Evolutionary conservation across 2,113 vertebrate species (phyloP), one percentile per base, ranked within the genome.

Genomic region (Triplophysa tibetana): DNA sequence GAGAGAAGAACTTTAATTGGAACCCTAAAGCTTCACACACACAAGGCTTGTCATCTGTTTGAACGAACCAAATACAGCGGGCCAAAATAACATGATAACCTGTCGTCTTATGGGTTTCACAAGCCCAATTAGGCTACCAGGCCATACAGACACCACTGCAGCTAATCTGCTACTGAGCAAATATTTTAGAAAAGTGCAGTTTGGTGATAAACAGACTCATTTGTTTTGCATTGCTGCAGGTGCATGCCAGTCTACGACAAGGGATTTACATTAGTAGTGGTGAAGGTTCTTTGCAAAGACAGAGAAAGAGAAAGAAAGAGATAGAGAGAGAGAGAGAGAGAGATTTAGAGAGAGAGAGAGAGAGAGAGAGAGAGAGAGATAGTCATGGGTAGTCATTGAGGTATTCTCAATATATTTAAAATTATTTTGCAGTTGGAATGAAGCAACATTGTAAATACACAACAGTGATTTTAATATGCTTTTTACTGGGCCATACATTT

Each of bases 1-100:
- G 83, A 81, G 48, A 69, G 69, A 48, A 70, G 64, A 45, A 23
- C 77, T 80, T 86, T 82, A 85, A 83, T 81, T 79, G 86, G 75
- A 85, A 86, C 87, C 81, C 89, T 78, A 85, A 58, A 86, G 86
- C 84, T 84, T 78, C 83, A 81, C 80, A 54, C n/a, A 60, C 69
- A 65, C 77, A 16, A 64, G 66, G 82, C 83, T 70, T 43, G 70
- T 61, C 68, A 54, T 54, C 76, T 70, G 63, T 81, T 79, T 83
- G 83, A 70, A 83, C 76, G 48, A 66, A 86, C 89, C 75, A 82
- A 80, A 66, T 80, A 72, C 16, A 41, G 63, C 66, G 56, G 63
- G 62, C 67, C 33, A 72, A 67, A 78, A 61, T 45, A 84, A 65
- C 82, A 83, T 81, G 87, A 86, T 83, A 79, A 72, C 58, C 81